These are phyloP conservation scores for Drosophila lini DNA, from an alignment of 1,140 invertebrate species.

Conservation along the genomic window DNA sequence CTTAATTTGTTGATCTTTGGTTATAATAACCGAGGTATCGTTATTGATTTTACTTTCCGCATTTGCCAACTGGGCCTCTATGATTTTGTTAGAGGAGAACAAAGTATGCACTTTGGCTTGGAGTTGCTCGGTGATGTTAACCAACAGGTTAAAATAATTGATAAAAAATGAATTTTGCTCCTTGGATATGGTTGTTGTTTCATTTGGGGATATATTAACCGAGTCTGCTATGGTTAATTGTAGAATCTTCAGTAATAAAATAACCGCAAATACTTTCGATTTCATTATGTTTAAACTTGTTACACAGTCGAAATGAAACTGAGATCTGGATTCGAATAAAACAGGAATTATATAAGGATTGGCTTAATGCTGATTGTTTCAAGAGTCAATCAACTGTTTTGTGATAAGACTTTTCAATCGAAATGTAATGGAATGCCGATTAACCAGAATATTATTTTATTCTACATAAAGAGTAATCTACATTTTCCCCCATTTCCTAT, in stretches of 20 bases:
- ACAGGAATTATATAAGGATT: neutral
- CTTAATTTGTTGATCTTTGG: neutral
- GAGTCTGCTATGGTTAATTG: neutral
- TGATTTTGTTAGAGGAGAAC: neutral
- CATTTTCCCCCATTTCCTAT: neutral
- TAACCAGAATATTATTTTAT: neutral
- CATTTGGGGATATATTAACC: neutral
- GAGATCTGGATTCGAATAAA: neutral
- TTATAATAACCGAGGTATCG: neutral
- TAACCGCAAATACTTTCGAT: neutral
- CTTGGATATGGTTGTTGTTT: neutral
- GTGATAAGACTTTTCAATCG: neutral
- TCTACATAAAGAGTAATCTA: neutral
- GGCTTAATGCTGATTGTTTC: neutral
- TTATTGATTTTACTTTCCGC: neutral
- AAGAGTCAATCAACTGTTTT: neutral
- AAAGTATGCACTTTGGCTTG: neutral
- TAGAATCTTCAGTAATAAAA: neutral
- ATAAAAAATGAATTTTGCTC: neutral
- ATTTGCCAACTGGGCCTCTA: neutral
- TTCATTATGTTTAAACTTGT: neutral
- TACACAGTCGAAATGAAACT: neutral
- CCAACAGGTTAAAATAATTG: neutral
- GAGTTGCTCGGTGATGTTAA: neutral
- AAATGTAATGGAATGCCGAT: neutral